Conservation (phyloP, 2,888 invertebrate genomes). For the Trachelus tabidus region DNA sequence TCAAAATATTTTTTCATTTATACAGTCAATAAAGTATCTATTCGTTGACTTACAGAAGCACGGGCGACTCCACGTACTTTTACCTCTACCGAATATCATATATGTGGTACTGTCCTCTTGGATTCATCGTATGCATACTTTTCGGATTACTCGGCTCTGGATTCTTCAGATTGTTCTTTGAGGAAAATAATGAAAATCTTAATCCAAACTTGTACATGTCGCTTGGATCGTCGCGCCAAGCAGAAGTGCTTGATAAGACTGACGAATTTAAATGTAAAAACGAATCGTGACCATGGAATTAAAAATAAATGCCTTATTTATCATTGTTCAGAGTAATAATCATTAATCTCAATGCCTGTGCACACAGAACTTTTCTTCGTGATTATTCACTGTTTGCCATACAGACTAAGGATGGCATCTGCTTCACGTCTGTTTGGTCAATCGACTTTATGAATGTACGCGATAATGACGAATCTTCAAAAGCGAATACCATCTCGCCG, state of each 20-base stretch:
- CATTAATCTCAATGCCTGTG: neutral
- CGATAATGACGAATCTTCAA: neutral
- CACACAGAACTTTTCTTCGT: neutral
- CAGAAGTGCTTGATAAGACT: neutral
- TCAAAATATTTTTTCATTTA: neutral
- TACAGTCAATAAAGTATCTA: neutral
- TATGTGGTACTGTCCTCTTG: conserved; percentile 58
- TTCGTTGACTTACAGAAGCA: conserved; percentile 11
- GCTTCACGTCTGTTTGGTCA: neutral
- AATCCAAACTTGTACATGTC: neutral
- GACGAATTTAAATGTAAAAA: neutral
- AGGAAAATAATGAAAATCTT: neutral
- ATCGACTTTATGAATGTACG: neutral
- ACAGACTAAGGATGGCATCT: neutral
- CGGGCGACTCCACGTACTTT: conserved; percentile 38
- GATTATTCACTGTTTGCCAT: neutral
- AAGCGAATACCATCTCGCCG: conserved; percentile 13
- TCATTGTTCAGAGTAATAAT: neutral
- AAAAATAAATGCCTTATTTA: neutral
- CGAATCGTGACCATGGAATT: neutral
- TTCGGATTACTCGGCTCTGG: conserved; percentile 30
- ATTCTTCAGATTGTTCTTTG: neutral
- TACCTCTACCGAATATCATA: conserved; percentile 58
- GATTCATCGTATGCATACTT: conserved; percentile 42
- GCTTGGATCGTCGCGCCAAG: neutral